Conservation (phyloP, 1,140 invertebrate genomes). For the Leucophenga varia region DNA sequence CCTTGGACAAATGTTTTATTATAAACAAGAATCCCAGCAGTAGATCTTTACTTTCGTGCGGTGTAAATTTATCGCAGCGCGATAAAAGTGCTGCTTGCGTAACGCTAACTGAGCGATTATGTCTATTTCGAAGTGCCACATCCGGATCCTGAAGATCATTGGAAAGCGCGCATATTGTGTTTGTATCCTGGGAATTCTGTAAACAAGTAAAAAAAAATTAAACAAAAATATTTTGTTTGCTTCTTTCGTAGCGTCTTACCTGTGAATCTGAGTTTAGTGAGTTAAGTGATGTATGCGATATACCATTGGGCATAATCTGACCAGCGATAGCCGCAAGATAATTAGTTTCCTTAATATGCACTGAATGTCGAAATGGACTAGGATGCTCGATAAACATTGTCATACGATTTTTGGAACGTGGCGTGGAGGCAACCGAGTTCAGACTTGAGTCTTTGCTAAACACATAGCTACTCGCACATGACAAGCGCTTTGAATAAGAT, state of each 20-base stretch:
- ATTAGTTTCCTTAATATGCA: constrained; percentile 69
- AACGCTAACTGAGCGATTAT: constrained; percentile 61
- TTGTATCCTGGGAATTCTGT: constrained; percentile 64
- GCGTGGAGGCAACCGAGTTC: constrained; percentile 53
- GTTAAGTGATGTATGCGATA: constrained; percentile 59
- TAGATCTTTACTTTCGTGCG: constrained; percentile 69
- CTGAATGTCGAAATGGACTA: constrained; percentile 60
- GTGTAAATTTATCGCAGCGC: constrained; percentile 74
- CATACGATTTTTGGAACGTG: constrained; percentile 58
- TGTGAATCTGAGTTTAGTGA: constrained; percentile 49
- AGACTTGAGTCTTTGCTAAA: constrained; percentile 54
- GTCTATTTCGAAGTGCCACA: constrained; percentile 44
- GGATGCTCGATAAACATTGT: constrained; percentile 62
- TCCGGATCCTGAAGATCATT: constrained; percentile 35
- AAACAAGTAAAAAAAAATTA: neutral
- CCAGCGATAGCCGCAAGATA: constrained; percentile 79
- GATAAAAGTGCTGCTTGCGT: constrained; percentile 59
- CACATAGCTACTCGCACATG: constrained; percentile 58
- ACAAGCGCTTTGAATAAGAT: constrained; percentile 58
- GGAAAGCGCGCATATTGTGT: constrained; percentile 58
- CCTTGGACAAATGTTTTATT: constrained; percentile 84
- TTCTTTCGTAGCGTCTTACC: too few relatives aligned
- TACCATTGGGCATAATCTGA: constrained; percentile 64
- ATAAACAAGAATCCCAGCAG: constrained; percentile 89
- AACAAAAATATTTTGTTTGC: neutral